Conservation (phyloP, 2,888 invertebrate genomes). For the Junonia oenone region DNA sequence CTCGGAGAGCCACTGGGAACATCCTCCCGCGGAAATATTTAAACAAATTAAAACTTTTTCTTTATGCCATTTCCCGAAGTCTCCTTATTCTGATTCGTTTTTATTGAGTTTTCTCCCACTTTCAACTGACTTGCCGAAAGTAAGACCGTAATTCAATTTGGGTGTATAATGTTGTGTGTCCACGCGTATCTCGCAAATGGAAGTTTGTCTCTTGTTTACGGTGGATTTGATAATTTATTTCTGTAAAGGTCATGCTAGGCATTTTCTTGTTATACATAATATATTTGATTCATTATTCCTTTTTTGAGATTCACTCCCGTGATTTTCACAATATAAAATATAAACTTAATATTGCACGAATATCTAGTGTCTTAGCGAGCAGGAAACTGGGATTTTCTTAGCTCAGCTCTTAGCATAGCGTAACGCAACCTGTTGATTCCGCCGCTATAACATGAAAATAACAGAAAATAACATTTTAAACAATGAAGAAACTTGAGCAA, state of each 20-base stretch:
- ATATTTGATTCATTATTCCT: too few species aligned
- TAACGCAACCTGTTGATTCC: conserved; percentile 28
- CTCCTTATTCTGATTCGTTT: conserved; percentile 58
- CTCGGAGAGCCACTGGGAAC: conserved; percentile 55
- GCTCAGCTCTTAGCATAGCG: conserved; percentile 20
- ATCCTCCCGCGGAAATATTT: conserved; percentile 65
- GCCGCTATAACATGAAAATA: conserved; percentile 23
- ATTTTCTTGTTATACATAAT: too few species aligned
- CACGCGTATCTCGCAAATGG: conserved; percentile 22
- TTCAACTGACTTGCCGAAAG: conserved; percentile 38
- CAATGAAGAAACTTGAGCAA: conserved; percentile 28
- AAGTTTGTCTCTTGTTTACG: conserved; percentile 10
- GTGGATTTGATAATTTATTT: conserved; percentile 9
- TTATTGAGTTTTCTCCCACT: conserved; percentile 51
- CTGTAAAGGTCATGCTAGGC: background rate
- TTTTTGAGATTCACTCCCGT: background rate
- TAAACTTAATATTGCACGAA: conserved; percentile 1
- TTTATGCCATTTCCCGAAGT: conserved; percentile 56
- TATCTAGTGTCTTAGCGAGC: conserved; percentile 7
- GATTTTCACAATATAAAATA: background rate
- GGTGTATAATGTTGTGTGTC: conserved; percentile 31
- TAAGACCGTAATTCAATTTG: conserved; percentile 35
- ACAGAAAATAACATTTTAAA: conserved; percentile 30
- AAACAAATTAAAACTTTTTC: conserved; percentile 77
- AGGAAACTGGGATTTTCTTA: conserved; percentile 18